phyloP scores from a whole-genome alignment of 1,140 invertebrate species.

The Apis laboriosa region DNA sequence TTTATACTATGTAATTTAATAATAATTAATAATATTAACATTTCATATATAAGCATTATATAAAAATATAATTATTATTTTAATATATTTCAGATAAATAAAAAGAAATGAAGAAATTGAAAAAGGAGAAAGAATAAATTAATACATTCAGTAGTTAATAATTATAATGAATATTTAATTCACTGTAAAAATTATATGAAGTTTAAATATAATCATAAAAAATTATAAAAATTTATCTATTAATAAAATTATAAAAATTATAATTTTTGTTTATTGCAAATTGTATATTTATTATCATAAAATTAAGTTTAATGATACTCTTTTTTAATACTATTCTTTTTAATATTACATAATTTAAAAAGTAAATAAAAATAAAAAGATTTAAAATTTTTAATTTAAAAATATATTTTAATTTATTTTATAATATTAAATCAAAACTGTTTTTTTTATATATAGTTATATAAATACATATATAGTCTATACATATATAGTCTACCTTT shows the following conservation, averaged over 20 bases:
- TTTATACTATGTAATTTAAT: background rate
- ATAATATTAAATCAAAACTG: too few species aligned
- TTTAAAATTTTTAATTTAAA: too few species aligned
- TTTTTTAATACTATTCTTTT: too few species aligned
- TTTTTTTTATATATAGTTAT: too few species aligned
- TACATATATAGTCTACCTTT: too few species aligned
- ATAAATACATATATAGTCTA: too few species aligned
- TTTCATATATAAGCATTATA: background rate
- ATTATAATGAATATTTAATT: background rate
- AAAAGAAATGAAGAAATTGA: slow-evolving; percentile 11
- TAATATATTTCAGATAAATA: slow-evolving; percentile 44
- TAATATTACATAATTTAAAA: too few species aligned
- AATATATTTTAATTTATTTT: too few species aligned
- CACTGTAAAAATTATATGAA: slow-evolving; percentile 9
- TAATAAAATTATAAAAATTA: slow-evolving; percentile 20
- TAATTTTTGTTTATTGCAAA: background rate
- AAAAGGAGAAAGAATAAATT: slow-evolving; percentile 26
- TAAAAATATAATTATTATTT: slow-evolving; percentile 5
- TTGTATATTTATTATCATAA: background rate
- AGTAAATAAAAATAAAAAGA: too few species aligned
- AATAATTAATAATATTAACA: background rate
- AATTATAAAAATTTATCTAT: background rate
- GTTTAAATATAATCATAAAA: slow-evolving; percentile 26
- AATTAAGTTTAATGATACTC: background rate
- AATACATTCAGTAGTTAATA: slow-evolving; percentile 9